Evolutionary conservation across 2,888 invertebrate species (phyloP).

Genomic region (Ophonus ardosiacus): DNA sequence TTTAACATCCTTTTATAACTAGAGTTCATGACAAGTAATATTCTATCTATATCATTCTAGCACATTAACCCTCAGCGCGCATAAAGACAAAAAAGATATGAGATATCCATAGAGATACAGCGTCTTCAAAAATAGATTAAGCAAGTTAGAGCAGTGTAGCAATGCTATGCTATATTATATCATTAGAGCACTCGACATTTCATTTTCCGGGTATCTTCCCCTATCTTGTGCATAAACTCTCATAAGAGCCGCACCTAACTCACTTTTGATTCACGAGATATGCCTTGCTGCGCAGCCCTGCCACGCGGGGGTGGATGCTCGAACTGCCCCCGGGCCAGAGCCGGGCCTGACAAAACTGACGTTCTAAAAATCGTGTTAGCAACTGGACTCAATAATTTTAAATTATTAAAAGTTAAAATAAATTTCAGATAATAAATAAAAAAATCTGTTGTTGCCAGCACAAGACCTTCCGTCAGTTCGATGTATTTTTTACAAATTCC

Average conservation of each 20-base stretch:
- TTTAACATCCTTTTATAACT: conserved; percentile 57
- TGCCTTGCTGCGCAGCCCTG: not conserved
- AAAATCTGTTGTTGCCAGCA: no score
- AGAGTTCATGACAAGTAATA: conserved; percentile 59
- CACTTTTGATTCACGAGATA: conserved; percentile 56
- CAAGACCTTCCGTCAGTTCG: no score
- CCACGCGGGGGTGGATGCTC: not conserved
- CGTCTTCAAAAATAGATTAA: conserved; percentile 63
- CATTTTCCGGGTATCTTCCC: conserved; percentile 60
- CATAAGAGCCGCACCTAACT: conserved; percentile 44
- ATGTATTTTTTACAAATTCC: no score
- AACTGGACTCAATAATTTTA: no score
- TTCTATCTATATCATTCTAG: conserved; percentile 62
- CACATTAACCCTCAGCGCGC: conserved; percentile 58
- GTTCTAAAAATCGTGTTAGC: no score
- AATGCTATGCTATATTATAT: conserved; percentile 54
- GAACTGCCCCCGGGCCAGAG: no score
- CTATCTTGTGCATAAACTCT: conserved; percentile 61
- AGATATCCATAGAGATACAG: conserved; percentile 58
- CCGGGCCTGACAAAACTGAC: no score
- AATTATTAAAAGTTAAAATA: no score
- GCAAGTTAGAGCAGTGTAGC: conserved; percentile 34
- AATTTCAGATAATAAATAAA: no score
- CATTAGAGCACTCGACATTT: conserved; percentile 60
- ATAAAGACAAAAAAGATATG: conserved; percentile 63